A percentile compares a stretch with the other conserved stretches of the same genome.
phyloP scores from a whole-genome alignment of 1,140 invertebrate species.

The Drosophila ficusphila region DNA sequence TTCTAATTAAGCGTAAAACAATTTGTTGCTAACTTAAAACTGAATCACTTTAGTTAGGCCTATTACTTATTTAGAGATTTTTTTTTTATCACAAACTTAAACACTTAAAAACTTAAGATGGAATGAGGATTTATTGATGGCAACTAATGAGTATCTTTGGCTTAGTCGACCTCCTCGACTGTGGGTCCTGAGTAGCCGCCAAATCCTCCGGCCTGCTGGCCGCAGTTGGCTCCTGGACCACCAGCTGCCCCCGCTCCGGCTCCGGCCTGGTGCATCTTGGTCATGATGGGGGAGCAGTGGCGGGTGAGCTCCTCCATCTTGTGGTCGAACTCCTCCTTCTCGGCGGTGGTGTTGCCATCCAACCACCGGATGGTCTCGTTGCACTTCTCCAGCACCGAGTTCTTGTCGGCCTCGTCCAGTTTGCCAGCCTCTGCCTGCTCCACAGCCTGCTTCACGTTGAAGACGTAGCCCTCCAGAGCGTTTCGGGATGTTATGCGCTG shows the following conservation, averaged over 20 bases:
- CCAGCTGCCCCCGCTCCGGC: constrained; percentile 14
- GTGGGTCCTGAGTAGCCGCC: constrained; percentile 60
- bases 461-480: constrained; percentile 89
- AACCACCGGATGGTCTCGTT: constrained; percentile 87
- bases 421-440: constrained; percentile 85
- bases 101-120: background rate
- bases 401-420: constrained; percentile 87
- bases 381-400: constrained; percentile 86
- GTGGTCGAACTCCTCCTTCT: constrained; percentile 88
- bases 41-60: background rate
- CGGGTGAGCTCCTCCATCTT: constrained; percentile 86
- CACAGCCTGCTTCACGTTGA: constrained; percentile 87
- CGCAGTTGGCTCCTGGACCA: constrained; percentile 28
- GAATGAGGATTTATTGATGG: background rate
- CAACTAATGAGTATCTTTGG: background rate
- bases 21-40: background rate
- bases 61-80: background rate
- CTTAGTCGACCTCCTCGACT: constrained; percentile 67
- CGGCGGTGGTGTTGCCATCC: constrained; percentile 86
- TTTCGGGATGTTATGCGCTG: constrained; percentile 87
- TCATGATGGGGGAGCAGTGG: constrained; percentile 86
- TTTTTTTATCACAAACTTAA: background rate
- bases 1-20: background rate
- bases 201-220: constrained; percentile 74
- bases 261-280: constrained; percentile 84